Base-by-base conservation (phyloP, 2,797 vertebrate species). In the Tangara arthus region DNA sequence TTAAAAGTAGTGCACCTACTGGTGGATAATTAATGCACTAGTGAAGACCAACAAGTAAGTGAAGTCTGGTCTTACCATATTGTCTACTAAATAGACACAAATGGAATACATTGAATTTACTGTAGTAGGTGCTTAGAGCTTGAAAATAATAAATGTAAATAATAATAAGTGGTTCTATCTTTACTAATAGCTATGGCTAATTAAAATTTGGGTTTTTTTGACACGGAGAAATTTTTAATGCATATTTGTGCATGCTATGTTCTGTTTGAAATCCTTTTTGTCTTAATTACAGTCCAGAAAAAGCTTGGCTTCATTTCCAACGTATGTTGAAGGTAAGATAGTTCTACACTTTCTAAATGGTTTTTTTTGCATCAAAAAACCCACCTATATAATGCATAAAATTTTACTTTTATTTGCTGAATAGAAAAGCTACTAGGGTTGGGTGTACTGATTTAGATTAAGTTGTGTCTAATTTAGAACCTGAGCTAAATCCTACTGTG, bases 311-410 rank as follows among this genome's bases (percentile, higher is more conserved):
- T 99, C 99, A 42, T 99, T 99, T 96, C 99, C 99, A 73, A 99
- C 99, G 30, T 99, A 99, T 89, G 99, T 99, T 95, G 99, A 99
- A 99, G 99, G 99, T 99, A 98, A 99, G 99, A 94, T 82, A 84
- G n/a, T 85, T 90, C 56, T 57, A 57, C 23, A 17, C 34, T 57
- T 57, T 87, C 39, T 90, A 52, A 70, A 77, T 85, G 15, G 8
- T 8, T 44, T 27, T 49, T 89, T 78, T 60, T 2, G 2, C 65
- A 32, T 61, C 0, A 24, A 32, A 63, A 57, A 26, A 3, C 1
- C 0, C 23, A 37, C 9, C 4, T 35, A 1, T 53, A 11, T 56
- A 68, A 68, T 30, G 8, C 68, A 21, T 42, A 37, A 42, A 60
- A 21, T 34, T 76, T 37, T 56, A 10, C 52, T 84, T 68, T n/a